Conservation (phyloP, 1,140 invertebrate species). For the Manduca sexta region DNA sequence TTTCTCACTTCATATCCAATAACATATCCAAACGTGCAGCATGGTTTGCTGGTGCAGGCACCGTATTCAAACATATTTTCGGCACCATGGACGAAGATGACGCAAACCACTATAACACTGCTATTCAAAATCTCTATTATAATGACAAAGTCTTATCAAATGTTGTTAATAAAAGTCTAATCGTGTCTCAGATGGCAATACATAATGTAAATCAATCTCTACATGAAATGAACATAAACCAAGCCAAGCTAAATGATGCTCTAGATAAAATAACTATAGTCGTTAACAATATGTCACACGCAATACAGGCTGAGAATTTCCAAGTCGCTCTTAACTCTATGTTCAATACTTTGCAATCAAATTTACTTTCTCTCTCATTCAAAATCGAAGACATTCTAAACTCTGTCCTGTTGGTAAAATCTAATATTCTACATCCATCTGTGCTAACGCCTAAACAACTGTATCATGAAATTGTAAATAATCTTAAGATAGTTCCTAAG, state of each 20-base stretch:
- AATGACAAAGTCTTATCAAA: neutral
- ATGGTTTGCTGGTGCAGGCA: constrained; percentile 14
- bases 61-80: constrained; percentile 16
- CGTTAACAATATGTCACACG: constrained; percentile 10
- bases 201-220: neutral
- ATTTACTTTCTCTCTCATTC: constrained; percentile 19
- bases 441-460: constrained; percentile 13
- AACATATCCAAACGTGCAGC: constrained; percentile 12
- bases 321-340: constrained; percentile 7
- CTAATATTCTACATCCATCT: constrained; percentile 14
- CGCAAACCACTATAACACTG: constrained; percentile 15
- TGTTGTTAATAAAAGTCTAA: constrained; percentile 8
- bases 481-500: constrained; percentile 11
- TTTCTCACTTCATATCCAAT: constrained; percentile 1
- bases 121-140: constrained; percentile 6
- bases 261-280: constrained; percentile 7
- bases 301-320: constrained; percentile 2
- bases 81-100: constrained; percentile 18
- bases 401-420: constrained; percentile 10
- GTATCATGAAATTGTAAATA: constrained; percentile 14
- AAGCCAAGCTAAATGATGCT: constrained; percentile 9
- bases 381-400: constrained; percentile 19
- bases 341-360: constrained; percentile 13
- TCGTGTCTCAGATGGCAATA: neutral
- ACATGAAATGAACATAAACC: constrained; percentile 12